A percentile compares a stretch with the other conserved stretches of the same genome.
phyloP scores from a whole-genome alignment of 2,113 vertebrate species.

The Sylvietta virens region DNA sequence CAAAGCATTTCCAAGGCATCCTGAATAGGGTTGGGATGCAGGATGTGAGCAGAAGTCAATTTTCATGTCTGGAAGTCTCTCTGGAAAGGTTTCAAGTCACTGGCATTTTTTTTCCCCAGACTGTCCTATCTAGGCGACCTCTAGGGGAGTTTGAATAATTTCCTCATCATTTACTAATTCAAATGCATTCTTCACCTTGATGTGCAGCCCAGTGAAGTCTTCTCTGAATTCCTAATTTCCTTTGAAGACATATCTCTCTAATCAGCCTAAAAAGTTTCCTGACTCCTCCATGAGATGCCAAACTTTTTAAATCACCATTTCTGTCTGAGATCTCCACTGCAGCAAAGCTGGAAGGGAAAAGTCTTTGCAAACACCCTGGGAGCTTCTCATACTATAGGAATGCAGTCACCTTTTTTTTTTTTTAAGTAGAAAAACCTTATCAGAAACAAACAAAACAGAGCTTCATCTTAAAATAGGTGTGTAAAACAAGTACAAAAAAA shows the following conservation, averaged over 20 bases:
- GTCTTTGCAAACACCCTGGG: background rate
- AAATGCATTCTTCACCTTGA: conserved; percentile 16
- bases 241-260: background rate
- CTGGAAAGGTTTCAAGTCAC: conserved; percentile 12
- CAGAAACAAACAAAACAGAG: background rate
- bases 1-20: background rate
- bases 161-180: background rate
- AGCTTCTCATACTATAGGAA: background rate
- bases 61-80: conserved; percentile 3
- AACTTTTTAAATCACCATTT: background rate
- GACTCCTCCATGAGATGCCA: background rate
- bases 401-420: background rate
- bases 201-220: background rate
- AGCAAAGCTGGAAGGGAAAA: background rate
- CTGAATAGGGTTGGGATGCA: background rate
- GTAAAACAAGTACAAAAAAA: background rate
- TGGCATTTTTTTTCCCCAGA: background rate
- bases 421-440: background rate
- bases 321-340: background rate
- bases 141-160: background rate
- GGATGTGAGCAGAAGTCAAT: background rate
- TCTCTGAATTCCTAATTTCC: background rate
- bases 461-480: background rate
- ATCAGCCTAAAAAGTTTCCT: conserved; percentile 5
- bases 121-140: background rate